phyloP scores from a whole-genome alignment of 2,797 vertebrate genomes.

The Lindbergichthys nudifrons region DNA sequence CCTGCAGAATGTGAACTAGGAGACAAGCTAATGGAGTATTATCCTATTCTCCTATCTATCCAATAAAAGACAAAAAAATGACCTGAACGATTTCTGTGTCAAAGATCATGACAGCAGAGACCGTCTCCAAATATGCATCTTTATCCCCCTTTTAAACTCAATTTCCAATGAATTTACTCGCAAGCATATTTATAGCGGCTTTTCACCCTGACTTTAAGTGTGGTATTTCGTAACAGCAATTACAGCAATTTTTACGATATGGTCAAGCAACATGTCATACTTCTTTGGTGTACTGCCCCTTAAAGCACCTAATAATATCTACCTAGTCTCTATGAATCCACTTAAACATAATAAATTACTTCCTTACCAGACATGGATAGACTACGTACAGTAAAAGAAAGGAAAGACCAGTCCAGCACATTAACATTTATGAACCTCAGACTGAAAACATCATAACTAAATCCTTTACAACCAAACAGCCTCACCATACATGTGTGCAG shows the following conservation, averaged over 20 bases:
- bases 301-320: conserved; percentile 9
- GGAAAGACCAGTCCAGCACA: conserved; percentile 13
- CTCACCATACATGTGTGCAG: not conserved
- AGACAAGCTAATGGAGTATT: conserved; percentile 16
- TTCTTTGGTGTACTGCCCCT: not conserved
- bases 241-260: not conserved
- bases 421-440: not conserved
- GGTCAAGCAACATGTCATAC: not conserved
- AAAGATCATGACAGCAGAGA: not conserved
- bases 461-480: not conserved
- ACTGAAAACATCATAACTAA: conserved; percentile 5
- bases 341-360: conserved; percentile 33
- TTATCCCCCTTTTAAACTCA: not conserved
- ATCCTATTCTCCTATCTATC: no score
- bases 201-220: not conserved
- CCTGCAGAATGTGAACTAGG: not conserved
- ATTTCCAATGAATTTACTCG: not conserved
- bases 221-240: not conserved
- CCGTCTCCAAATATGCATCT: no score
- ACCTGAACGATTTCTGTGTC: not conserved
- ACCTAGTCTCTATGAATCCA: conserved; percentile 25
- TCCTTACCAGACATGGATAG: conserved; percentile 7
- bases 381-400: conserved; percentile 7
- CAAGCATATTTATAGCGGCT: not conserved
- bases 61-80: no score